Evolutionary conservation across 2,888 invertebrate species (phyloP).

Genomic region (Pemphredon lugubris): DNA sequence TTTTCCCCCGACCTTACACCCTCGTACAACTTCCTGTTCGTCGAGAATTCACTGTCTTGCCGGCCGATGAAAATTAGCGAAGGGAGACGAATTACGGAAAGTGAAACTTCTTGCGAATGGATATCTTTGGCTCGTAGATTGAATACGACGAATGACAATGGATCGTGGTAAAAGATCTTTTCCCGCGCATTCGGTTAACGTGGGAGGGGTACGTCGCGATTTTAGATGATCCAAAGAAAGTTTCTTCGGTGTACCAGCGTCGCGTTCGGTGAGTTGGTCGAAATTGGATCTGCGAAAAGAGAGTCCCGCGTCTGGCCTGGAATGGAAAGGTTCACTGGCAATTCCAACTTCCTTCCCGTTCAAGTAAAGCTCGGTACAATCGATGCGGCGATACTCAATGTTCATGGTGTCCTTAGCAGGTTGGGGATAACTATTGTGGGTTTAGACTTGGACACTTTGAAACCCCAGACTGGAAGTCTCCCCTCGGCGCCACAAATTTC

Average conservation of each 20-base stretch:
- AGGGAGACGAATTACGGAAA: neutral
- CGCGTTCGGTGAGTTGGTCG: neutral
- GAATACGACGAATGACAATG: too few relatives aligned
- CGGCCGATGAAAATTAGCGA: neutral
- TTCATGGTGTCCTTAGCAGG: conserved; percentile 50
- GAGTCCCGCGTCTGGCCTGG: too few relatives aligned
- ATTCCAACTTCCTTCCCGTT: conserved; percentile 32
- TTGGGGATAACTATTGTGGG: conserved; percentile 38
- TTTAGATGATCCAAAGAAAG: neutral
- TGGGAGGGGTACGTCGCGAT: neutral
- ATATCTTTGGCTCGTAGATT: too few relatives aligned
- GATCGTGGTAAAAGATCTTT: neutral
- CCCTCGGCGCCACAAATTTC: conserved; percentile 28
- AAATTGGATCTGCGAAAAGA: neutral
- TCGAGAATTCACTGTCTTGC: neutral
- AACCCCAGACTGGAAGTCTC: conserved; percentile 24
- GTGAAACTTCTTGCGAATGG: too few relatives aligned
- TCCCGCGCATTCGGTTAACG: neutral
- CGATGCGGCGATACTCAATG: conserved; percentile 44
- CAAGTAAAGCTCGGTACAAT: conserved; percentile 34
- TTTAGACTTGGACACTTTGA: conserved; percentile 47
- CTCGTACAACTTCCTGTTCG: neutral
- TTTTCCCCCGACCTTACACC: conserved; percentile 50
- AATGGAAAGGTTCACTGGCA: conserved; percentile 5
- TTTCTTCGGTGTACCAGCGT: neutral